These are phyloP conservation scores for Lepus timidus DNA, from an alignment of 2,113 vertebrate species.

Conservation along the genomic window DNA sequence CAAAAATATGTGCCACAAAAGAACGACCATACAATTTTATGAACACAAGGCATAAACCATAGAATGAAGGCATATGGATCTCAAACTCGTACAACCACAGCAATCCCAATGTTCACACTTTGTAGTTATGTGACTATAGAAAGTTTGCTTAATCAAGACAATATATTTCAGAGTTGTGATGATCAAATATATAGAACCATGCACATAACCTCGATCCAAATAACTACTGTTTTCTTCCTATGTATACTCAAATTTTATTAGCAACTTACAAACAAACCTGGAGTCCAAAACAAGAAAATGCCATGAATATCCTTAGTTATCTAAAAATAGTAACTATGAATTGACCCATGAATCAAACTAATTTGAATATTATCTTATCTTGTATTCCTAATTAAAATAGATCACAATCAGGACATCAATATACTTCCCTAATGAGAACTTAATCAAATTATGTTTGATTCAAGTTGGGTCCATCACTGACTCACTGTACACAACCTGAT, in stretches of 20 bases:
- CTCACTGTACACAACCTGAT: background rate
- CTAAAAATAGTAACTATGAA: conserved; percentile 22
- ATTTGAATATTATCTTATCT: background rate
- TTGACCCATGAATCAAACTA: background rate
- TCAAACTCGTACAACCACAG: background rate
- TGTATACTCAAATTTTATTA: conserved; percentile 6
- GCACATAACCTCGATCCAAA: background rate
- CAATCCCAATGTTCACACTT: background rate
- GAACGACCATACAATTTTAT: background rate
- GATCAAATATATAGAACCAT: background rate
- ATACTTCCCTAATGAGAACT: background rate
- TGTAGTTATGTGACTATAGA: background rate
- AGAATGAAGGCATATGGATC: background rate
- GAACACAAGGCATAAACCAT: background rate
- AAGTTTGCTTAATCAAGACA: background rate
- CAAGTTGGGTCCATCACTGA: background rate
- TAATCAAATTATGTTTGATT: background rate
- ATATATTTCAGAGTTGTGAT: conserved; percentile 5
- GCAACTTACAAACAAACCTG: background rate
- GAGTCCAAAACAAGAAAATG: background rate
- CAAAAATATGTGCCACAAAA: background rate
- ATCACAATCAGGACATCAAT: background rate
- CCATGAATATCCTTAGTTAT: background rate
- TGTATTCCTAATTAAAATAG: background rate
- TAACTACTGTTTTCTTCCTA: background rate